Evolutionary conservation across 2,113 vertebrate genomes (phyloP).

Genomic region (Chrysemys picta): DNA sequence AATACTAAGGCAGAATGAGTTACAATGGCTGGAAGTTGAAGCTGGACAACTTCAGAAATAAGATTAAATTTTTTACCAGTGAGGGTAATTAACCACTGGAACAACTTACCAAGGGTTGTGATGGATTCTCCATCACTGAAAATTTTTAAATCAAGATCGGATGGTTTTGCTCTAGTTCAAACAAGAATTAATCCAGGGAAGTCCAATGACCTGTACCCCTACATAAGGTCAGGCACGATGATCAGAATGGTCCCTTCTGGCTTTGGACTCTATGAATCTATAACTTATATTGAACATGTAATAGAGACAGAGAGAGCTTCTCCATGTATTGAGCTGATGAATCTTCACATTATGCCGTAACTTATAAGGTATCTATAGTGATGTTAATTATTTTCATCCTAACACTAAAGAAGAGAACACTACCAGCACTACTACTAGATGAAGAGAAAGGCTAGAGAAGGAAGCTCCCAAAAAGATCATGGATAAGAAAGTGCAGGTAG

Average conservation of each 20-base stretch:
- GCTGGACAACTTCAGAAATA: neutral
- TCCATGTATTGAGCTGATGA: constrained; percentile 40
- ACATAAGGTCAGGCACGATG: too few species aligned
- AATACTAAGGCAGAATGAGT: neutral
- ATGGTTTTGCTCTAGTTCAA: too few species aligned
- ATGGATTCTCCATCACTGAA: too few species aligned
- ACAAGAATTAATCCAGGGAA: too few species aligned
- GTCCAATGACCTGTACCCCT: too few species aligned
- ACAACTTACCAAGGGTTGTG: too few species aligned
- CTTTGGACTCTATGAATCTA: neutral
- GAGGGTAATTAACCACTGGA: too few species aligned
- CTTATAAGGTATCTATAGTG: constrained; percentile 21
- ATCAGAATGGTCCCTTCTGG: too few species aligned
- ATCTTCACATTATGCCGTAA: constrained; percentile 33
- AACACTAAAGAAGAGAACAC: neutral
- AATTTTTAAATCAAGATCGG: too few species aligned
- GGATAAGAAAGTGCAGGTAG: neutral
- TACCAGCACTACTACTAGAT: neutral
- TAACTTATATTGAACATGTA: constrained; percentile 24
- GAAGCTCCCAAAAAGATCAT: neutral
- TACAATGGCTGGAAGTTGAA: neutral
- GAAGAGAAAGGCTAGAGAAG: neutral
- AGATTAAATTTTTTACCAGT: neutral
- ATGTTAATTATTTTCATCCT: constrained; percentile 40
- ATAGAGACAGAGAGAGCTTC: constrained; percentile 50